Evolutionary conservation across 2,113 vertebrate genomes (phyloP).

Genomic region (Actenoides hombroni): DNA sequence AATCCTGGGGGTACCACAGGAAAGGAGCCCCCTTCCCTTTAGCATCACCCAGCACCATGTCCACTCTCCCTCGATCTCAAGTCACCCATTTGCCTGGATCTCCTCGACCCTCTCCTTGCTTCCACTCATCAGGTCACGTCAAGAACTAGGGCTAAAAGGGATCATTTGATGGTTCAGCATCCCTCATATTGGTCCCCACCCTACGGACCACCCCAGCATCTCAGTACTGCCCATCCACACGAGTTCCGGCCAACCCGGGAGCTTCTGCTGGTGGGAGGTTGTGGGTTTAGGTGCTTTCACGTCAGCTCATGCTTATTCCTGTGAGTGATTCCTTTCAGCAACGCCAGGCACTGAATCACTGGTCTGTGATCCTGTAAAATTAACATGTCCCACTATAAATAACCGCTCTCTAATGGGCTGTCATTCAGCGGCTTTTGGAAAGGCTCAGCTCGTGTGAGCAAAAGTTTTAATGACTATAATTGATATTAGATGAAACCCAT

Average conservation of each 20-base stretch:
- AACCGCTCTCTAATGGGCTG: conserved; percentile 72
- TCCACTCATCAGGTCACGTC: not conserved
- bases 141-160: not conserved
- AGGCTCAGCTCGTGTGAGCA: conserved; percentile 62
- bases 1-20: accelerated
- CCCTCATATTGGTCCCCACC: accelerated
- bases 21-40: not conserved
- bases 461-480: conserved; percentile 74
- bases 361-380: conserved; percentile 74
- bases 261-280: not conserved
- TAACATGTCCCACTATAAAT: conserved; percentile 74
- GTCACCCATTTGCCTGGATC: not conserved
- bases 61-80: accelerated
- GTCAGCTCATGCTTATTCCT: conserved; percentile 27
- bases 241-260: not conserved
- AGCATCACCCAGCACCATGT: accelerated
- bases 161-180: not conserved
- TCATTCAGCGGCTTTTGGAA: conserved; percentile 64
- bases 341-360: conserved; percentile 68
- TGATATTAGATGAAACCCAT: conserved; percentile 78
- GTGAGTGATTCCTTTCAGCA: conserved; percentile 72
- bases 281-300: not conserved
- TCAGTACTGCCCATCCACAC: accelerated
- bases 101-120: not conserved
- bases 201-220: not conserved